phyloP scores from a whole-genome alignment of 2,113 vertebrate genomes.

The Gasterosteus aculeatus region DNA sequence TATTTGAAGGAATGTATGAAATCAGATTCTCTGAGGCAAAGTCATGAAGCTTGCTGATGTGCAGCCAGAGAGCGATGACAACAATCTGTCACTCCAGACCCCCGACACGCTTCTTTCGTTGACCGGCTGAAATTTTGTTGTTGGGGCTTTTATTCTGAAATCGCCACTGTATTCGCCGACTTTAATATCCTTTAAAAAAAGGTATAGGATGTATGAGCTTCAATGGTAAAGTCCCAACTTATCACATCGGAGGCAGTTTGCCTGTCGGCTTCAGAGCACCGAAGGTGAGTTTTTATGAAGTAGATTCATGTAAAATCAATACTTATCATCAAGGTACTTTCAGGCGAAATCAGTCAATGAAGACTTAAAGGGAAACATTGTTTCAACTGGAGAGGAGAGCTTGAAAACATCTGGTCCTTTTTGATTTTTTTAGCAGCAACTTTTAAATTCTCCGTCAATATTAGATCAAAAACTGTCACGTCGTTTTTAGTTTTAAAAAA shows the following conservation, averaged over 20 bases:
- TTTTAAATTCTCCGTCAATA: too few species aligned
- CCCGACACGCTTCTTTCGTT: neutral
- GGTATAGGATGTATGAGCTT: neutral
- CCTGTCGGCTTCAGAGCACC: slow-evolving; percentile 18
- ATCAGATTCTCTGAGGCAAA: neutral
- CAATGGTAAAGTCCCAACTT: neutral
- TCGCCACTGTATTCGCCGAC: neutral
- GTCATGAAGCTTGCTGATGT: neutral
- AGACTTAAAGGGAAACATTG: neutral
- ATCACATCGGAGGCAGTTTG: neutral
- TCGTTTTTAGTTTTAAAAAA: neutral
- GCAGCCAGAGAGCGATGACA: neutral
- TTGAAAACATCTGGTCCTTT: neutral
- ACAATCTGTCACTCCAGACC: neutral
- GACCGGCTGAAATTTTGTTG: neutral
- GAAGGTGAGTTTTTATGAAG: neutral
- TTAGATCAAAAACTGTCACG: neutral
- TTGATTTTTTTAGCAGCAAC: neutral
- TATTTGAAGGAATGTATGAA: neutral
- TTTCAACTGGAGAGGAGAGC: neutral
- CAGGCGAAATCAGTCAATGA: too few species aligned
- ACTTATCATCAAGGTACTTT: too few species aligned
- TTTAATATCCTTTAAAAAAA: neutral
- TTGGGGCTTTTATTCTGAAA: neutral
- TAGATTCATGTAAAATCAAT: too few species aligned